These are phyloP conservation scores for Leptothorax acervorum DNA, from an alignment of 2,888 invertebrate genomes.

Conservation along the genomic window DNA sequence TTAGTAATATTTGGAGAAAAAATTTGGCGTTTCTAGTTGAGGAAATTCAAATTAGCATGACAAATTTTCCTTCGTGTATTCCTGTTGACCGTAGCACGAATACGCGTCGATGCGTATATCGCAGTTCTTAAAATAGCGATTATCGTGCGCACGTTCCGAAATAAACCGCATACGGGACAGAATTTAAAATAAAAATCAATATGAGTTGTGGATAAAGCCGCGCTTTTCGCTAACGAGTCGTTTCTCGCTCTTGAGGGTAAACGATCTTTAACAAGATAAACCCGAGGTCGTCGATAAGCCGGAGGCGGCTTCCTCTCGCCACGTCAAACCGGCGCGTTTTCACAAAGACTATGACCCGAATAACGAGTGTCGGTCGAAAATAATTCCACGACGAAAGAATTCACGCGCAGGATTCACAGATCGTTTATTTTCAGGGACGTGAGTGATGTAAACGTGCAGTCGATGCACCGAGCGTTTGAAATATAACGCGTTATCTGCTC, in stretches of 20 bases:
- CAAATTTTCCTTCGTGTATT: not conserved
- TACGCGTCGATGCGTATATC: constrained; percentile 11
- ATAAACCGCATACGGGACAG: constrained; percentile 20
- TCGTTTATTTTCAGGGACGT: not conserved
- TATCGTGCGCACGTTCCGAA: constrained; percentile 34
- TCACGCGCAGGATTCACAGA: constrained; percentile 3
- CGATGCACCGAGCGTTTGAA: not conserved
- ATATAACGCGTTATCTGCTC: not conserved
- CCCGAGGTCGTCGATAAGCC: constrained; percentile 51
- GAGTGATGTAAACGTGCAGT: not conserved
- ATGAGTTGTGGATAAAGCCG: not conserved
- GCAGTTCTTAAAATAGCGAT: constrained; percentile 30
- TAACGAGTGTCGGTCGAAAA: constrained; percentile 59
- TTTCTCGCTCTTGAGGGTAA: constrained; percentile 34
- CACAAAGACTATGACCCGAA: constrained; percentile 53
- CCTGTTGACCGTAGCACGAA: not conserved
- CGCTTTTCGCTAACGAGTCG: constrained; percentile 16
- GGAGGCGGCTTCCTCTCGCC: constrained; percentile 29
- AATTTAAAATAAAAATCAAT: constrained; percentile 28
- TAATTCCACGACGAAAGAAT: constrained; percentile 58
- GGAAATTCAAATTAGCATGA: not conserved
- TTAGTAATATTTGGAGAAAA: not conserved
- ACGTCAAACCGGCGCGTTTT: constrained; percentile 16
- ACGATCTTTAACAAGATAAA: constrained; percentile 51
- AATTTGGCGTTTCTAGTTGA: not conserved